Evolutionary conservation across 2,113 vertebrate species (phyloP).

Genomic region (Petaurus breviceps): DNA sequence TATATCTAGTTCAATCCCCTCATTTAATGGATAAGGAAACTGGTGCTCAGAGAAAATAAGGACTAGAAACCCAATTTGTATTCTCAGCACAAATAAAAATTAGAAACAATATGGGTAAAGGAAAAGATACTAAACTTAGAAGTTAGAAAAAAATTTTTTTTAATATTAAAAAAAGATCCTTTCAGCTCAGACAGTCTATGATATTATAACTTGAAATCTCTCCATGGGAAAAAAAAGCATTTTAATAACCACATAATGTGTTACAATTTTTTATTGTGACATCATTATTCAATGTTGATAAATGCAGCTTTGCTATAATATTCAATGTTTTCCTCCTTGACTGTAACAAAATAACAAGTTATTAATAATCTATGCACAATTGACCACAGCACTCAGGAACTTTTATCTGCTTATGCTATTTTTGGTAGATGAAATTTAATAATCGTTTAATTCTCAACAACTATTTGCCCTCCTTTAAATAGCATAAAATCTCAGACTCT

Average conservation of each 20-base stretch:
- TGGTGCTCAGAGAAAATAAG: too few species aligned
- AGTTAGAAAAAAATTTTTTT: too few species aligned
- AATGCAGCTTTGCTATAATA: background rate
- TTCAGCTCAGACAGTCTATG: background rate
- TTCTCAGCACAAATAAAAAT: too few species aligned
- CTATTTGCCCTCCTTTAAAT: constrained; percentile 35
- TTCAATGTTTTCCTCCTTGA: constrained; percentile 21
- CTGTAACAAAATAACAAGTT: constrained; percentile 10
- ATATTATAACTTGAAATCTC: background rate
- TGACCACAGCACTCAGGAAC: background rate
- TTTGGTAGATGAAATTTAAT: constrained; percentile 47
- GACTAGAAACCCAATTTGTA: too few species aligned
- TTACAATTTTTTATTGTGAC: background rate
- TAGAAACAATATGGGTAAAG: too few species aligned
- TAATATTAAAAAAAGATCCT: too few species aligned
- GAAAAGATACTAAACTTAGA: too few species aligned
- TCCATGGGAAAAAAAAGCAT: background rate
- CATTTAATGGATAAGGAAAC: too few species aligned
- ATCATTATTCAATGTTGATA: background rate
- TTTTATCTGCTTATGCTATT: constrained; percentile 17
- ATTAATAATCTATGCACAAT: constrained; percentile 34
- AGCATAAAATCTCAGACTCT: constrained; percentile 1
- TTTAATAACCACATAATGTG: background rate
- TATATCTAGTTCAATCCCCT: too few species aligned
- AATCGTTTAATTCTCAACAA: constrained; percentile 49